Evolutionary conservation across 2,797 vertebrate species (phyloP), one percentile per base, ranked within the genome.

Genomic region (Hemibagrus guttatus): DNA sequence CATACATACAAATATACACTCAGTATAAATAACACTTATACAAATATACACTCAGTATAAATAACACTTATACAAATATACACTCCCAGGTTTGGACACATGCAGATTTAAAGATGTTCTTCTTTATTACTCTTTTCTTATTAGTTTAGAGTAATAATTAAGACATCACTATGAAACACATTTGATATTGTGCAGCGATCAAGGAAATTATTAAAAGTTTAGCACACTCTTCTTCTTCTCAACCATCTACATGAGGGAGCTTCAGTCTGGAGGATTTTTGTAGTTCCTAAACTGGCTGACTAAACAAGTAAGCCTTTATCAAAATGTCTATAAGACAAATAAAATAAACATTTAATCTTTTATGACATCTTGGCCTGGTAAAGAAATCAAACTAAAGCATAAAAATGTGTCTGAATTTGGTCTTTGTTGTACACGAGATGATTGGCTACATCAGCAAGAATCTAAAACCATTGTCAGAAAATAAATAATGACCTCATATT

Each of bases 401-500:
- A 23, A 35, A 80, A 6, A n/a, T 9, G 8, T 61, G 39, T 81
- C 35, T 81, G 79, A n/a, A n/a, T 46, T n/a, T 63, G 39, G 23
- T 64, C 21, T 68, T 31, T 26, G 28, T 54, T 52, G 14, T 42
- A 81, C 58, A 81, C 1, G 49, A 74, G 71, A 59, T 39, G 19
- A 39, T 79, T 79, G 58, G 54, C 28, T 63, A 52, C 12, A 56
- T 26, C 42, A 64, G 13, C 71, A 64, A 17, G 16, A 68, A 66
- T 52, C 23, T 31, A 49, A 75, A 17, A 68, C 46, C 56, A 21
- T 68, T 16, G 6, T 42, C 28, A 52, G 78, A 78, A 78, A 13
- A n/a, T 63, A 81, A 42, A 75, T 23, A 23, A 42, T 81, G 79
- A 81, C 46, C 14, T 64, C 79, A 63, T 75, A n/a, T 81, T 64